Conservation (phyloP, 2,888 invertebrate species). For the Strigamia crassipes region DNA sequence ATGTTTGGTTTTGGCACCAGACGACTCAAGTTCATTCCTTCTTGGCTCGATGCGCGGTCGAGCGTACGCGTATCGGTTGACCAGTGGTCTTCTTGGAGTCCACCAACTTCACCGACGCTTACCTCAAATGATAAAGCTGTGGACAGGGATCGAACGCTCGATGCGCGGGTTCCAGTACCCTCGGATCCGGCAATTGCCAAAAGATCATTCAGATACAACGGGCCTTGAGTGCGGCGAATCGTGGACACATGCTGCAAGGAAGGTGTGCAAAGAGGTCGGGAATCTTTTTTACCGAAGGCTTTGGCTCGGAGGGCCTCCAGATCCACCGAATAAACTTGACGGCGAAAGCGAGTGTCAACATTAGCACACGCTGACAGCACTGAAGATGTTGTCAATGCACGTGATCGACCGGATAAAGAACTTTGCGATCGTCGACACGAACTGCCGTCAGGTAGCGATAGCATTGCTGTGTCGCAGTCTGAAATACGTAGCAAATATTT, state of each 20-base stretch:
- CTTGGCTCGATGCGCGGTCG: slow-evolving; percentile 34
- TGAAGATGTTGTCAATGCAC: slow-evolving; percentile 27
- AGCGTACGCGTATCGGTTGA: slow-evolving; percentile 27
- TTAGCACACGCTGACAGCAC: neutral
- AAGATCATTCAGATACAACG: neutral
- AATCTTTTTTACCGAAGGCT: slow-evolving; percentile 29
- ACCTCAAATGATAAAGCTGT: slow-evolving; percentile 15
- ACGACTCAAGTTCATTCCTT: slow-evolving; percentile 35
- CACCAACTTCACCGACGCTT: slow-evolving; percentile 3
- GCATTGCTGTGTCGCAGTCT: neutral
- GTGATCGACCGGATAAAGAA: neutral
- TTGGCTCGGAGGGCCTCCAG: slow-evolving; percentile 20
- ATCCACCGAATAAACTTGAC: slow-evolving; percentile 30
- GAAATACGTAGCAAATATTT: too few species aligned
- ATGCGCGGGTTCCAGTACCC: neutral
- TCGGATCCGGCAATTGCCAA: slow-evolving; percentile 14
- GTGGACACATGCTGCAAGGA: slow-evolving; percentile 14
- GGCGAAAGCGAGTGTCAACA: slow-evolving; percentile 35
- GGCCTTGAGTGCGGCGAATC: slow-evolving; percentile 3
- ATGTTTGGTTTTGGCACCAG: slow-evolving; percentile 25
- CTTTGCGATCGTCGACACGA: slow-evolving; percentile 14
- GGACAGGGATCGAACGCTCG: slow-evolving; percentile 35
- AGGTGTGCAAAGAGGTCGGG: neutral
- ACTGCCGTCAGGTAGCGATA: slow-evolving; percentile 4
- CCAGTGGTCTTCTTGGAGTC: slow-evolving; percentile 32